These are phyloP conservation scores for Jordanella pulchra DNA, from an alignment of 2,797 vertebrate species.

Conservation along the genomic window DNA sequence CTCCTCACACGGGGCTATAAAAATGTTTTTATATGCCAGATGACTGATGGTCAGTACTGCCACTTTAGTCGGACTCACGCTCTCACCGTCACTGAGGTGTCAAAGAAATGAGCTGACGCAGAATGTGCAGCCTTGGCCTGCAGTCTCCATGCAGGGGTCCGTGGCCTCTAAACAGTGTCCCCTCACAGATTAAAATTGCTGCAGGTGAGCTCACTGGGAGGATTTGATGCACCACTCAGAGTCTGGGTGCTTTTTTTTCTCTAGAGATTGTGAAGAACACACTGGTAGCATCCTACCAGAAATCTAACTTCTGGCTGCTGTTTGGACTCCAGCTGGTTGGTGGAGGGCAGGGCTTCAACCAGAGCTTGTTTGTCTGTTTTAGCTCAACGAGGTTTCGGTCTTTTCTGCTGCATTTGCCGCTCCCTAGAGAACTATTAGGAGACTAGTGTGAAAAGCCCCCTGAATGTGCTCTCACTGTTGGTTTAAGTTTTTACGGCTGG, in stretches of 20 bases:
- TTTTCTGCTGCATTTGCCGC: constrained; percentile 79
- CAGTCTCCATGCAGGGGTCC: constrained; percentile 7
- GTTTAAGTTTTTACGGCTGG: constrained; percentile 59
- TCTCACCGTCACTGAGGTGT: constrained; percentile 65
- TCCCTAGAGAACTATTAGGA: constrained; percentile 77
- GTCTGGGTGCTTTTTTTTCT: constrained; percentile 12
- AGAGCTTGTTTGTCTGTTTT: constrained; percentile 60
- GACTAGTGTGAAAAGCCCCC: constrained; percentile 74
- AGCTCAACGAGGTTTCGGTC: constrained; percentile 70
- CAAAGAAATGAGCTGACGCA: constrained; percentile 58
- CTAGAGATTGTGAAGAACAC: constrained; percentile 16
- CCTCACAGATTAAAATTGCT: constrained; percentile 28
- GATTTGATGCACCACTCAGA: not conserved
- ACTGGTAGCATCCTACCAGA: constrained; percentile 12
- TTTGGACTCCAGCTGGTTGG: constrained; percentile 31
- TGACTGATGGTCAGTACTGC: constrained; percentile 78
- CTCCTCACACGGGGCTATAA: constrained; percentile 67
- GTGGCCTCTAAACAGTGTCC: constrained; percentile 9
- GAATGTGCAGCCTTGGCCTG: constrained; percentile 23
- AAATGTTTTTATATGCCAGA: constrained; percentile 82
- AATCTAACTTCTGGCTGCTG: constrained; percentile 29
- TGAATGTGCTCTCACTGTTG: constrained; percentile 68
- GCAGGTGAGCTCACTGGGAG: constrained; percentile 35
- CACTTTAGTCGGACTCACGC: constrained; percentile 67
- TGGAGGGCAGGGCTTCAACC: constrained; percentile 41